Percentiles rank a stretch among this genome's conserved stretches.
These are phyloP conservation scores for Cryptomyrus ogoouensis DNA, from an alignment of 2,113 vertebrate genomes.

Conservation along the genomic window DNA sequence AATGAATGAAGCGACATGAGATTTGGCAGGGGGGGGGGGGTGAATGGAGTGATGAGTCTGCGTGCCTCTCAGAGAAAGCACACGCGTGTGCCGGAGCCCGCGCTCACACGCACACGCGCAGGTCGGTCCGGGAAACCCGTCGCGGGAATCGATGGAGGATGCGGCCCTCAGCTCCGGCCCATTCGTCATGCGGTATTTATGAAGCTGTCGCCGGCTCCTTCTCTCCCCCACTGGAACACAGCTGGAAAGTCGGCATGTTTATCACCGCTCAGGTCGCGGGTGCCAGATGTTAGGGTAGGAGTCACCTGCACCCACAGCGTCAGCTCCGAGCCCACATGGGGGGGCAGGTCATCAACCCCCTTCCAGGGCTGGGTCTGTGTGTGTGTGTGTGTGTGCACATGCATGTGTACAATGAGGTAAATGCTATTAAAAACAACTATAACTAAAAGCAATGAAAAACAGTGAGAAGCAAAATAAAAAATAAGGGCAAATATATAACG, in stretches of 20 bases:
- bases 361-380: not conserved
- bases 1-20: not conserved
- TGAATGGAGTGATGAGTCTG: not conserved
- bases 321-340: not conserved
- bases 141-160: slow-evolving; percentile 69
- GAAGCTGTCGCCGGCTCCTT: slow-evolving; percentile 51
- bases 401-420: not conserved
- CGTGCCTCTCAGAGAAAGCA: not conserved
- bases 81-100: slow-evolving; percentile 1
- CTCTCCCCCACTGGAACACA: not conserved
- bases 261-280: not conserved
- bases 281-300: not conserved
- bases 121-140: slow-evolving; percentile 26
- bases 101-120: slow-evolving; percentile 9
- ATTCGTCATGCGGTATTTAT: slow-evolving; percentile 66
- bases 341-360: not conserved
- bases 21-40: not conserved
- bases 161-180: slow-evolving; percentile 49
- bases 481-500: not conserved
- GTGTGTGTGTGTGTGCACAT: no score
- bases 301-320: not conserved
- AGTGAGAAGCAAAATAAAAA: not conserved
- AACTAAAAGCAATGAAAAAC: not conserved
- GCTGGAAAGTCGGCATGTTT: not conserved
- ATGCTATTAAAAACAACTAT: not conserved